Base-by-base conservation (phyloP, 2,888 invertebrate species). In the Adineta ricciae region DNA sequence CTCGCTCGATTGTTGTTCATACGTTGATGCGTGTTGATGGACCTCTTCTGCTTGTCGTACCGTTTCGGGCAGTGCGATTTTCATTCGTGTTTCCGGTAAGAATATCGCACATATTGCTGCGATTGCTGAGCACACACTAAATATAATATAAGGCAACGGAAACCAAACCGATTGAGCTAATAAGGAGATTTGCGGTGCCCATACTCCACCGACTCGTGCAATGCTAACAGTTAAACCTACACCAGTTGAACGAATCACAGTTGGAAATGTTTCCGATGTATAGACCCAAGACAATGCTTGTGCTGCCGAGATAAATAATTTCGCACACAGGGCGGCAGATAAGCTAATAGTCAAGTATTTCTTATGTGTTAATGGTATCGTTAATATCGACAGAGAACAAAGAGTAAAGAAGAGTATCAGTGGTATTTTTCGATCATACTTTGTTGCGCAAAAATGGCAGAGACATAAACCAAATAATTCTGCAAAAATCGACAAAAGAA, bases 141-240 rank as follows among this genome's bases (percentile, higher is more conserved):
- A 85, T n/a, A 85, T 85, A n/a, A 64, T 64, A 83, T 83, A 85
- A 0, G 84, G 84, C 41, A 78, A 78, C 11, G 78, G 78, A 41
- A 41, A 41, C 78, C 78, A 78, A 14, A 85, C 83, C n/a, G 84
- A 83, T 83, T 83, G 83, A 38, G 83, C 36, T n/a, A 85, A 83
- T 49, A 85, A 50, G n/a, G 64, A 83, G 24, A 85, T 85, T 83
- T 85, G 84, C 16, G 84, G 84, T 49, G 84, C 84, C 84, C 84
- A 85, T 72, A 85, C 84, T 32, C 84, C 84, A 36, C 84, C 84
- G 3, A 85, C 9, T 32, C 84, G 64, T 46, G 84, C 84, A n/a
- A 85, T 49, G 36, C 83, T 83, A 32, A 85, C 83, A 49, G 83
- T 72, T 36, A 85, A 41, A 49, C 84, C 84, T 7, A 85, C 83